Base-by-base conservation (phyloP, 2,888 invertebrate genomes). In the Trisateles emortualis region DNA sequence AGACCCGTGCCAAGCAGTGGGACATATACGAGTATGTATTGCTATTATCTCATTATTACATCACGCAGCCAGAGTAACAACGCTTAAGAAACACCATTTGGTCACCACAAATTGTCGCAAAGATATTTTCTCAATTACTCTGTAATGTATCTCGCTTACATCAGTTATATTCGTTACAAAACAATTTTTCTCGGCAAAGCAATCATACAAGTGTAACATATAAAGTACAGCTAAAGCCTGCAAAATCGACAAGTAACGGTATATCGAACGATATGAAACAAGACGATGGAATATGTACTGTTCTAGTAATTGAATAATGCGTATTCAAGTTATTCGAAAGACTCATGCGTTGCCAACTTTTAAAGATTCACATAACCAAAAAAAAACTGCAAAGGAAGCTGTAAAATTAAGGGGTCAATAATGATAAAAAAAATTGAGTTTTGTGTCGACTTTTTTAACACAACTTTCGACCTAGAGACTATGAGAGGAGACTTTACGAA, bases 251-350 rank as follows among this genome's bases (percentile, higher is more conserved):
- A 22, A 19, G 16, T 47, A 46, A 46, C 36, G 46, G 29, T 26
- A 51, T 9, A 16, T 10, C 10, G 2, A 17, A 39, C 2, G 38
- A 47, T 26, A 36, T 38, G 35, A 14, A 48, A 44, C 9, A 59
- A 22, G 3, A 26, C 24, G 32, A 14, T 24, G 19, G 10, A 17
- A 48, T 51, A 39, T 5, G 19, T 19, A 19, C 19, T 19, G 19
- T 19, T 19, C 5, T 19, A 3, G 19, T 5, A 19, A 19, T 5
- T 19, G 19, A 19, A 3, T 2, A 19, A 19, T 19, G 19, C 2
- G 2, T 19, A 3, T 19, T 19, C 19, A 19, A 19, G n/a, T n/a
- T n/a, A n/a, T n/a, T n/a, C n/a, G n/a, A n/a, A n/a, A n/a, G n/a
- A n/a, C n/a, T n/a, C n/a, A n/a, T n/a, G n/a, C n/a, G n/a, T n/a